Evolutionary conservation across 2,797 vertebrate species (phyloP).

Genomic region (Tiaroga cobitis): DNA sequence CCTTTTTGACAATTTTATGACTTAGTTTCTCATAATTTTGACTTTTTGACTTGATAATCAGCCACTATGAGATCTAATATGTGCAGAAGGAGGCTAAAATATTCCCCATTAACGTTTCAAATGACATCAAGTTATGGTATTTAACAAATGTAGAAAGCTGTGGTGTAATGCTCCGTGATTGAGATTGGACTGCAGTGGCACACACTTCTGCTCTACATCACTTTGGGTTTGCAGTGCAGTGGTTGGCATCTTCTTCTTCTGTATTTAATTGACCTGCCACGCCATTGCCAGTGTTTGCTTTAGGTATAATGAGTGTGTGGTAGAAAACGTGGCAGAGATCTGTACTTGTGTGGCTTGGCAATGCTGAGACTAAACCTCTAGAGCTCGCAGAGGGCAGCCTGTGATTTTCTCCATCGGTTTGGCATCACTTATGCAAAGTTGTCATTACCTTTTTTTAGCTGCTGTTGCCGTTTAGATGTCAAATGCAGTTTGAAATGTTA

Average conservation of each 20-base stretch:
- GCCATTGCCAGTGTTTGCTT: conserved; percentile 13
- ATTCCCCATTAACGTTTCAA: neutral
- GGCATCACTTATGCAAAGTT: neutral
- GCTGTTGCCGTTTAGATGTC: neutral
- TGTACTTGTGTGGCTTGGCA: conserved; percentile 16
- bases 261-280: neutral
- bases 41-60: neutral
- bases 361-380: neutral
- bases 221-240: neutral
- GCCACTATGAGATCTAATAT: neutral
- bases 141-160: neutral
- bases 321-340: neutral
- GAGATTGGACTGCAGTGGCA: neutral
- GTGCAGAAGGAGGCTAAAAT: neutral
- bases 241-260: neutral
- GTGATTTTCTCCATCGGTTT: conserved; percentile 29
- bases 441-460: conserved; percentile 8
- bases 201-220: conserved; percentile 1
- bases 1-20: too few relatives aligned
- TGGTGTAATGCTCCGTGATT: neutral
- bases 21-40: neutral
- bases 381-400: neutral
- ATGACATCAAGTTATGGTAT: neutral
- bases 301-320: conserved; percentile 2
- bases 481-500: neutral